Evolutionary conservation across 2,797 vertebrate genomes (phyloP), one percentile per base, ranked within the genome.

Genomic region (Aeoliscus strigatus): DNA sequence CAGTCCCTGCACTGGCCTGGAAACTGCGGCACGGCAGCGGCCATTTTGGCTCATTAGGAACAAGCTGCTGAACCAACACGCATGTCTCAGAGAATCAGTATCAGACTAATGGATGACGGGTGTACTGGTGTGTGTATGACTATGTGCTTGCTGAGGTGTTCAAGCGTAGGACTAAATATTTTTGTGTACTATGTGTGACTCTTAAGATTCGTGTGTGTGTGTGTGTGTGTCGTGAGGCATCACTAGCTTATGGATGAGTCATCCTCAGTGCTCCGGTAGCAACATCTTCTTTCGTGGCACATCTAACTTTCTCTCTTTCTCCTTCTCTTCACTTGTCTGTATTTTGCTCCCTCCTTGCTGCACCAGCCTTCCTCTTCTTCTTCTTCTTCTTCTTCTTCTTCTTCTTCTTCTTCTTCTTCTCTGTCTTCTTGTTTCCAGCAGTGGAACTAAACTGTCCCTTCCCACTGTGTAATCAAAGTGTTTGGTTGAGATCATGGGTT

Each of bases 1-100:
- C 42, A 1, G 56, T 70, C 55, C 36, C 63, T 68, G 73, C 53
- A 55, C 75, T 79, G 80, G 70, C 77, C 78, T 85, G 77, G 67
- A 85, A 84, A 82, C 68, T 65, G 63, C 39, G 41, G 62, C 27
- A 34, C 51, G 51, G 70, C 40, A 41, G 72, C 71, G 39, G 74
- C 80, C 83, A 85, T 85, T 81, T 84, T 85, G 78, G 77, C 73
- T 83, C 73, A 81, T 83, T 77, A 81, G 54, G 68, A 75, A 69
- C 65, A 63, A 72, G 79, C 75, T 70, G 78, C 65, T 62, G 61
- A 74, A 73, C 65, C 66, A 70, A 75, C 69, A 61, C 14, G 41
- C 68, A 62, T 55, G 74, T 75, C 75, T 70, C 39, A 5, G 30
- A 45, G 75, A 75, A 81, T 82, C 75, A 72, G 64, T 45, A 71